A percentile compares a stretch with the other conserved stretches of the same genome.
Conservation (phyloP, 2,113 vertebrate genomes). For the Hylia prasina region DNA sequence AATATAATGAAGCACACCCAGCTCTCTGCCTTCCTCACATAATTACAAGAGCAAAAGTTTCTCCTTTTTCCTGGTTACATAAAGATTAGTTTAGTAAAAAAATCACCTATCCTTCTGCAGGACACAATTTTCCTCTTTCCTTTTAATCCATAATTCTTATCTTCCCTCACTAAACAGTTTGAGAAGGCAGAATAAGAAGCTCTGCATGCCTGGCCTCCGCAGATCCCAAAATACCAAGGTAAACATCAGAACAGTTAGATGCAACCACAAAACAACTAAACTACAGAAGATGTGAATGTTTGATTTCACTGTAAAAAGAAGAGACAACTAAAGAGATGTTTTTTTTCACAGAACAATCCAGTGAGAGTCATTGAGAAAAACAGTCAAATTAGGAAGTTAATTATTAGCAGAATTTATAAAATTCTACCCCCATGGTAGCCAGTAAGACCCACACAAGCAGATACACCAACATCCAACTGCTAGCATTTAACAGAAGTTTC, state of each 20-base stretch:
- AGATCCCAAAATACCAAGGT: background rate
- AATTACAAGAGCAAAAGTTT: background rate
- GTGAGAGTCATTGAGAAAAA: background rate
- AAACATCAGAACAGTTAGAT: background rate
- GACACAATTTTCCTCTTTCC: background rate
- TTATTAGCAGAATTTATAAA: background rate
- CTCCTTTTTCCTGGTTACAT: background rate
- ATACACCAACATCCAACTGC: background rate
- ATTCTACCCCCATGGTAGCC: accelerated
- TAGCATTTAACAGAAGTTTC: background rate
- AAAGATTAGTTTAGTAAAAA: background rate
- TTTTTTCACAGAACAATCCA: background rate
- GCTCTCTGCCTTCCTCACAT: background rate
- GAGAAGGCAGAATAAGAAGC: background rate
- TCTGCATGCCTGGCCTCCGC: background rate
- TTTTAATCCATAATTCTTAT: background rate
- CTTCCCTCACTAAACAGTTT: background rate
- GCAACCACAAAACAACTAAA: background rate
- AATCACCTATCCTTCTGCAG: background rate
- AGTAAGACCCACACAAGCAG: background rate
- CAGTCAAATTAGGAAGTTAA: background rate
- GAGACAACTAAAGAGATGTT: background rate
- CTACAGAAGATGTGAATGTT: background rate
- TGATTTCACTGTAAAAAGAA: background rate
- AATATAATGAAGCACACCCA: accelerated